Percentiles rank a stretch among this genome's conserved stretches.
Evolutionary conservation across 30 jellyfish, hydroid and myxozoan species (phyloP).

Genomic region (Hydractinia symbiolongicarpus): DNA sequence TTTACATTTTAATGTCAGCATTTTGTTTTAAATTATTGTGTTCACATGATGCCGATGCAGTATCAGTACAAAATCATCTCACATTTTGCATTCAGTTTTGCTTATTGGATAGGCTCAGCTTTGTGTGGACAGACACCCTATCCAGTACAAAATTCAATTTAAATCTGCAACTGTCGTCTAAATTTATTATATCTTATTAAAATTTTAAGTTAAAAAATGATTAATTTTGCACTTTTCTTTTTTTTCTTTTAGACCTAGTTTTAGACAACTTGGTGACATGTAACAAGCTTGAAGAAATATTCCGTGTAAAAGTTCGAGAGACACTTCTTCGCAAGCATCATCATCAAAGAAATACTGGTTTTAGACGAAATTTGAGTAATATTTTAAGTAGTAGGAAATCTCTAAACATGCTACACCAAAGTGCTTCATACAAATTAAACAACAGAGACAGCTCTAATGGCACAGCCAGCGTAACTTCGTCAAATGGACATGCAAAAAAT

Average conservation of each 20-base stretch:
- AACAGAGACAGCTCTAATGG: neutral
- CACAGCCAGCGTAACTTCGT: neutral
- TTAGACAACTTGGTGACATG: constrained; percentile 73
- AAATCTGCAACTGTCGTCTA: no score
- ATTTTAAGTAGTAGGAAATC: constrained; percentile 55
- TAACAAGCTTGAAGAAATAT: constrained; percentile 76
- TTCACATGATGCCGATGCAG: no score
- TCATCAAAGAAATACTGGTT: constrained; percentile 77
- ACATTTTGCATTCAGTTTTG: no score
- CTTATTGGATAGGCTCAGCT: no score
- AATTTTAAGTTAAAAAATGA: neutral
- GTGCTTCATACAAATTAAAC: neutral
- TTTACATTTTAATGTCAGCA: no score
- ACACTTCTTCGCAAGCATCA: constrained; percentile 77
- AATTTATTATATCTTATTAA: no score
- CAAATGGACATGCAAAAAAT: neutral
- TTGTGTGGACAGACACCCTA: no score
- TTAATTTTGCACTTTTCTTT: neutral
- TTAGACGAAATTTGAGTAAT: constrained; percentile 70
- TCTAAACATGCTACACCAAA: neutral
- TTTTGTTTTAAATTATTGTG: no score
- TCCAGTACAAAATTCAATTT: no score
- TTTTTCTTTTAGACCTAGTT: constrained; percentile 48
- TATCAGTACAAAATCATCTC: no score
- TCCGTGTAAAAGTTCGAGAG: constrained; percentile 71